Conservation (phyloP, 2,797 vertebrate species). For the Rhinophrynus dorsalis region DNA sequence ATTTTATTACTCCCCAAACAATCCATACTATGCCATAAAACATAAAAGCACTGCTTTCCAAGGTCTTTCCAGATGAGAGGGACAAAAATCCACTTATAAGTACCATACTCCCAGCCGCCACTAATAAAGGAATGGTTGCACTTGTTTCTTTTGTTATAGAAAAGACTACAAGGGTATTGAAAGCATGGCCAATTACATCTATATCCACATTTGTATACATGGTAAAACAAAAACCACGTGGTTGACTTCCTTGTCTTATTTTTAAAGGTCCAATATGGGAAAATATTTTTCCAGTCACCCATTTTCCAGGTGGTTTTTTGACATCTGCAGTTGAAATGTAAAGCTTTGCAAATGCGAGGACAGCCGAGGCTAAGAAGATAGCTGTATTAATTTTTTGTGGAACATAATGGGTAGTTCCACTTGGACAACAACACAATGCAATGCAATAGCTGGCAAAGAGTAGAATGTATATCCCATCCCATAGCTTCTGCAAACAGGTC, state of each 20-base stretch:
- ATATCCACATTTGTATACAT: slow-evolving; percentile 82
- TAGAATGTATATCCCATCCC: slow-evolving; percentile 73
- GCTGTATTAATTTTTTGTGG: slow-evolving; percentile 75
- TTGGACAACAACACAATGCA: slow-evolving; percentile 70
- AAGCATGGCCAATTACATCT: slow-evolving; percentile 76
- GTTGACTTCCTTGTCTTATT: slow-evolving; percentile 66
- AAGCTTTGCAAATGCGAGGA: slow-evolving; percentile 67
- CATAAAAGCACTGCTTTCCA: slow-evolving; percentile 83
- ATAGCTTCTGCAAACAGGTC: slow-evolving; percentile 67
- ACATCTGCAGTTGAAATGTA: slow-evolving; percentile 63
- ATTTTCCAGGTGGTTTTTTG: slow-evolving; percentile 65
- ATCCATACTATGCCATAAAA: slow-evolving; percentile 82
- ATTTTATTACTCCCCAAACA: slow-evolving; percentile 79
- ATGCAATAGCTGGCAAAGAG: slow-evolving; percentile 76
- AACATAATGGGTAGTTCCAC: slow-evolving; percentile 72
- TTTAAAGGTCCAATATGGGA: slow-evolving; percentile 57
- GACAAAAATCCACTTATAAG: slow-evolving; percentile 76
- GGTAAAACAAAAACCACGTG: slow-evolving; percentile 71
- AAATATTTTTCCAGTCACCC: slow-evolving; percentile 60
- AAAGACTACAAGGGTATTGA: slow-evolving; percentile 78
- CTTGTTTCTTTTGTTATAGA: slow-evolving; percentile 70
- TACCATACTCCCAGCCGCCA: slow-evolving; percentile 76
- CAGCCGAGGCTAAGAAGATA: slow-evolving; percentile 72
- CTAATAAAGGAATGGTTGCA: slow-evolving; percentile 69
- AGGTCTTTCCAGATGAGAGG: slow-evolving; percentile 82